These are phyloP conservation scores for Callipepla squamata DNA, from an alignment of 2,113 vertebrate genomes.

Conservation along the genomic window DNA sequence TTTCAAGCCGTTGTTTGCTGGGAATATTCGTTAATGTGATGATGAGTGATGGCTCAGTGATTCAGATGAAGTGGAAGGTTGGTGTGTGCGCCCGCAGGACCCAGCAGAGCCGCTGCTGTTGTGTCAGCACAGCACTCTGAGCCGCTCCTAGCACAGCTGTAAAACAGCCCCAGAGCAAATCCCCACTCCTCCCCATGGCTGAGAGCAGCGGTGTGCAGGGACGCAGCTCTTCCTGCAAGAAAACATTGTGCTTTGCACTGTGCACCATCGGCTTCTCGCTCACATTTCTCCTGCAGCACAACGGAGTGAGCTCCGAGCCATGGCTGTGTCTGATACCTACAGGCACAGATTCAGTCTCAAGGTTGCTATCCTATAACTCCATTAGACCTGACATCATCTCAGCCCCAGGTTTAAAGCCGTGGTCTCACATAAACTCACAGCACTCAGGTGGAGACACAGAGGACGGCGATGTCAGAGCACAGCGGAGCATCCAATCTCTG, in stretches of 20 bases:
- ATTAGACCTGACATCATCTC: background rate
- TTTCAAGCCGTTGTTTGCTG: background rate
- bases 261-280: background rate
- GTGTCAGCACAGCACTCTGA: background rate
- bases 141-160: background rate
- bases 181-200: background rate
- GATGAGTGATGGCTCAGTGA: background rate
- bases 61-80: background rate
- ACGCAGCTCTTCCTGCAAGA: background rate
- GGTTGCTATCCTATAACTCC: background rate
- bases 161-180: background rate
- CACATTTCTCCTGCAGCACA: background rate
- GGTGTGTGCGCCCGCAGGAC: background rate
- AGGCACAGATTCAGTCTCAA: too few species aligned
- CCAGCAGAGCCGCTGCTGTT: background rate
- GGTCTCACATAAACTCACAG: background rate
- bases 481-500: background rate
- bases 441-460: background rate
- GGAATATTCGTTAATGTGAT: slow-evolving; percentile 15
- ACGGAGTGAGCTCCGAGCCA: too few species aligned
- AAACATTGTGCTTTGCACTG: background rate
- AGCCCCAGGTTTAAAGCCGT: background rate
- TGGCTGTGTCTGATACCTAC: too few species aligned
- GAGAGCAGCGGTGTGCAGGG: background rate
- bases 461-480: background rate